These are phyloP conservation scores for Pomatostomus ruficeps DNA, from an alignment of 2,113 vertebrate genomes.

Conservation along the genomic window DNA sequence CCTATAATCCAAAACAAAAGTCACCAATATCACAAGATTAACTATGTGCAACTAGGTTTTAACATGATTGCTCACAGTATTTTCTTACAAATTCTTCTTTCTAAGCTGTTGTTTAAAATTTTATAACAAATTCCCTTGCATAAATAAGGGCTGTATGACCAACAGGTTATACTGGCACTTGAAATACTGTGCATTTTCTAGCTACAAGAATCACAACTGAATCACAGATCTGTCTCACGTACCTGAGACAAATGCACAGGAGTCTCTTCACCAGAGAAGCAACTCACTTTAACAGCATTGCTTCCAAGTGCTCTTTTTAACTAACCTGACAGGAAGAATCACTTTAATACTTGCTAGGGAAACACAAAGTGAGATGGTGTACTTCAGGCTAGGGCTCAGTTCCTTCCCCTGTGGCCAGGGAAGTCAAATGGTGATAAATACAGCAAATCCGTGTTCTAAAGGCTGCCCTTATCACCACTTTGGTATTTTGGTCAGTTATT, in stretches of 20 bases:
- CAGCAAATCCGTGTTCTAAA: not conserved
- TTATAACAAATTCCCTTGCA: not conserved
- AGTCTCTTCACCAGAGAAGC: not conserved
- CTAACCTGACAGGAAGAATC: not conserved
- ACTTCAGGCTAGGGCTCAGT: not conserved
- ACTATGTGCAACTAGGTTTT: accelerated
- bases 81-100: not conserved
- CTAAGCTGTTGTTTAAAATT: not conserved
- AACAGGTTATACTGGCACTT: not conserved
- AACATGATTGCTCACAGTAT: not conserved
- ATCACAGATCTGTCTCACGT: not conserved
- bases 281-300: not conserved
- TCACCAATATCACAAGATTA: not conserved
- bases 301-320: not conserved
- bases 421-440: not conserved
- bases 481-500: not conserved
- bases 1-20: not conserved
- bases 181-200: not conserved
- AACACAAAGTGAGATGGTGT: not conserved
- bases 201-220: not conserved
- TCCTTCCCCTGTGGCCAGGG: not conserved
- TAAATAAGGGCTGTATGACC: not conserved
- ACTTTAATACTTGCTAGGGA: not conserved
- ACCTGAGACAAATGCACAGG: not conserved
- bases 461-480: not conserved